Base-by-base conservation (phyloP, 2,888 invertebrate genomes). In the Heteropelma amictum region DNA sequence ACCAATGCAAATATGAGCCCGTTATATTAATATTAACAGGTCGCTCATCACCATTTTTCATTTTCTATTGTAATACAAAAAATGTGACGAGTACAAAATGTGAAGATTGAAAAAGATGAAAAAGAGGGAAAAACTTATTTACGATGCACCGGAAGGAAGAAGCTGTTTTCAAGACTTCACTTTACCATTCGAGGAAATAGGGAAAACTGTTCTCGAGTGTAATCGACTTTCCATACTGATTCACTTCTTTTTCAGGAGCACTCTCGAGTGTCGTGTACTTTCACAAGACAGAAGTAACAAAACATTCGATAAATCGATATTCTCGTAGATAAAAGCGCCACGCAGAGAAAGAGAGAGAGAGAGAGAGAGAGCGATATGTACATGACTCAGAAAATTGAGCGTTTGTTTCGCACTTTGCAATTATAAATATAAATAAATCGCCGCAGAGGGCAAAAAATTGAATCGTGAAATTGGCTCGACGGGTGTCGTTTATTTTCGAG, bases 281-380 rank as follows among this genome's bases (percentile, higher is more conserved):
- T 10, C 38, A 58, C 26, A 26, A 45, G 35, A 51, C n/a, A 35
- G 23, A 38, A 1, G 23, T 21, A 35, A 26, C 14, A 8, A 23
- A 40, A 28, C 19, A 40, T 51, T 51, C 40, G 40, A 51, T 64
- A 64, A 64, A 64, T 51, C n/a, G 28, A 51, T 23, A 64, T 21
- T 64, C 53, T 40, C 30, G 56, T 38, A 10, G 30, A 64, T 40
- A 19, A 58, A 42, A 17, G 0, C 35, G 7, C 2, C 5, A 42
- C n/a, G 28, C 10, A 58, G 21, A 42, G 3, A 58, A 10, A 38
- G 12, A 28, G 38, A 40, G 8, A n/a, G 30, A 30, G 10, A 30
- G 30, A 3, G n/a, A 19, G 30, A 30, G 10, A 0, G 10, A 49
- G 8, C 3, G 3, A 4, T 14, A 10, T 28, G 6, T 26, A 56